Base-by-base conservation (phyloP, 53 echinoderm and acorn worm genomes). In the Temnopleurus reevesii region DNA sequence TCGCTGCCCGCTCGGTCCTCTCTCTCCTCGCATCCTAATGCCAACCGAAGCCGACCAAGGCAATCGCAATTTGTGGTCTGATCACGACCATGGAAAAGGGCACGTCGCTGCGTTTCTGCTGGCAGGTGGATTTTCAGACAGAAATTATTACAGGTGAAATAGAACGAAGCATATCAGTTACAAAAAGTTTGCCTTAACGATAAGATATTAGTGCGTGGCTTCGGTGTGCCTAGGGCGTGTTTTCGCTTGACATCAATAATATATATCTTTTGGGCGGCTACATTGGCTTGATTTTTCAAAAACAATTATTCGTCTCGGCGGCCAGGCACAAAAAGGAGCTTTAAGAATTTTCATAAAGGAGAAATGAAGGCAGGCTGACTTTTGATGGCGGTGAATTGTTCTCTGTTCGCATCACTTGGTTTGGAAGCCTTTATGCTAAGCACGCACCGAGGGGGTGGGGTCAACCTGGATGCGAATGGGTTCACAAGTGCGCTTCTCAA, bases 141-240 rank as follows among this genome's bases (percentile, higher is more conserved):
- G 71, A 87, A 64, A 66, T 87, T 45, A 87, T 87, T 87, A 87
- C 87, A 87, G 87, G 87, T 87, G 87, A 87, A 87, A 87, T 18
- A 46, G 49, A 66, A 38, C 49, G 19, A 54, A 87, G 19, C 87
- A 66, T 87, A 87, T 87, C 87, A 87, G 46, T 87, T 87, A 87
- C 87, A 87, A 87, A 59, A 46, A 87, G 87, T 87, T 87, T 66
- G 87, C 71, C 49, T 66, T 28, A 29, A 87, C 87, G 51, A 87
- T 87, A 87, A 87, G 87, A 87, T 87, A 66, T 64, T 43, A 87
- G n/a, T 49, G 46, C 87, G 85, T 66, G 45, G 87, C 59, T 66
- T 64, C 31, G 27, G 87, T 23, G 66, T 26, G 87, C 87, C 87
- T n/a, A 29, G 38, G 87, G 87, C 87, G 46, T 85, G 46, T 58